These are phyloP conservation scores for Artibeus jamaicensis DNA, from an alignment of 2,797 vertebrate genomes.

Conservation along the genomic window DNA sequence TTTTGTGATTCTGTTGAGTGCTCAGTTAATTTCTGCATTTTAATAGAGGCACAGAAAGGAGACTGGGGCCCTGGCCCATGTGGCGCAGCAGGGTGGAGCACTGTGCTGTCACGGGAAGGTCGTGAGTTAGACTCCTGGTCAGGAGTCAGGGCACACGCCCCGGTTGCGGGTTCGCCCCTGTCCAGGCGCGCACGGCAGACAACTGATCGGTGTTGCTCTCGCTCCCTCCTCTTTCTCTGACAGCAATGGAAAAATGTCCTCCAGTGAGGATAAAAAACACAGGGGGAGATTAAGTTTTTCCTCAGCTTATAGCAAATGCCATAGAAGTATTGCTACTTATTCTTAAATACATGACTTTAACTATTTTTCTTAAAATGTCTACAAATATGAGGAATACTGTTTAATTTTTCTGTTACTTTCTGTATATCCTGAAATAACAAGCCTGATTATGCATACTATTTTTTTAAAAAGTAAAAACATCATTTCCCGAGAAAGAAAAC, in stretches of 20 bases:
- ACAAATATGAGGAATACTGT: background rate
- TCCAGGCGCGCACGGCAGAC: no score
- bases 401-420: background rate
- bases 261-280: no score
- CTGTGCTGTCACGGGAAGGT: background rate
- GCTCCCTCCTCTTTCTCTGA: background rate
- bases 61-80: background rate
- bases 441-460: background rate
- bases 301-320: background rate
- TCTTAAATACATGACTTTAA: background rate
- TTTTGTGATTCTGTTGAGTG: conserved; percentile 7
- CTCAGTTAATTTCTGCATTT: background rate
- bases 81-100: background rate
- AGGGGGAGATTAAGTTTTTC: background rate
- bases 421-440: background rate
- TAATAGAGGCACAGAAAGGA: background rate
- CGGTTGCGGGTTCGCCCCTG: background rate
- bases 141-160: background rate
- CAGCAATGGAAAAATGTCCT: background rate
- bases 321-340: background rate
- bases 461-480: background rate
- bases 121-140: background rate
- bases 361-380: background rate
- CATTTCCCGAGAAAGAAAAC: background rate
- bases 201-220: background rate